Percentiles rank a stretch among this genome's conserved stretches.
Conservation (phyloP, 53 echinoderm and acorn worm species). For the Patiria pectinifera region DNA sequence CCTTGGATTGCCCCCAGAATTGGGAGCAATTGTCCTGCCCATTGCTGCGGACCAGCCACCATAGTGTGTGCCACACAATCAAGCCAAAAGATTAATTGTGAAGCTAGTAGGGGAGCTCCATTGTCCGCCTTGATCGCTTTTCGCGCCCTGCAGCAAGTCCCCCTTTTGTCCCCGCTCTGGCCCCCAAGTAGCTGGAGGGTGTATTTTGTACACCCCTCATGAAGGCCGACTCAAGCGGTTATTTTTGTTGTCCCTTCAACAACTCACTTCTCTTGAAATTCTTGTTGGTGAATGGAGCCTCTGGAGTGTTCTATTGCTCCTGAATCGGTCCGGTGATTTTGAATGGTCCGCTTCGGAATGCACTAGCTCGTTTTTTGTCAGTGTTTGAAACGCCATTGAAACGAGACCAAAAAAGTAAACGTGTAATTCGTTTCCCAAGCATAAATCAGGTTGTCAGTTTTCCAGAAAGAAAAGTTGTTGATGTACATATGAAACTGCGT, state of each 20-base stretch:
- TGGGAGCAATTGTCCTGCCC: constrained; percentile 30
- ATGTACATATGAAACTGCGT: neutral
- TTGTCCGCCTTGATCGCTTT: constrained; percentile 61
- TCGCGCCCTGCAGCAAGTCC: constrained; percentile 56
- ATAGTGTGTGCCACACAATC: constrained; percentile 38
- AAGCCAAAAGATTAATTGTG: constrained; percentile 51
- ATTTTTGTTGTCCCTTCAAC: constrained; percentile 48
- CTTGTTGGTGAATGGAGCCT: constrained; percentile 25
- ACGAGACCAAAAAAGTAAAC: neutral
- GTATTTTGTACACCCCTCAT: constrained; percentile 54
- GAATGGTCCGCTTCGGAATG: constrained; percentile 29
- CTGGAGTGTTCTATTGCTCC: constrained; percentile 50
- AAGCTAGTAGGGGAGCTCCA: constrained; percentile 21
- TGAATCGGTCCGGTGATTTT: constrained; percentile 37
- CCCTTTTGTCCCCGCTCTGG: constrained; percentile 10
- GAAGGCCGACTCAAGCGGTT: constrained; percentile 44
- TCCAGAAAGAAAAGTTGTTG: neutral
- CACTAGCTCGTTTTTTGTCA: constrained; percentile 11
- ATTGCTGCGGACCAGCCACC: constrained; percentile 22
- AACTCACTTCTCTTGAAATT: neutral
- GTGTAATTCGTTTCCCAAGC: neutral
- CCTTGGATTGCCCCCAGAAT: constrained; percentile 30
- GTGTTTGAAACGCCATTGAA: neutral
- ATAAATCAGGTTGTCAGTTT: constrained; percentile 36
- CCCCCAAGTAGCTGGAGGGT: constrained; percentile 38